Conservation (phyloP, 2,797 vertebrate genomes). For the Chrosomus eos region DNA sequence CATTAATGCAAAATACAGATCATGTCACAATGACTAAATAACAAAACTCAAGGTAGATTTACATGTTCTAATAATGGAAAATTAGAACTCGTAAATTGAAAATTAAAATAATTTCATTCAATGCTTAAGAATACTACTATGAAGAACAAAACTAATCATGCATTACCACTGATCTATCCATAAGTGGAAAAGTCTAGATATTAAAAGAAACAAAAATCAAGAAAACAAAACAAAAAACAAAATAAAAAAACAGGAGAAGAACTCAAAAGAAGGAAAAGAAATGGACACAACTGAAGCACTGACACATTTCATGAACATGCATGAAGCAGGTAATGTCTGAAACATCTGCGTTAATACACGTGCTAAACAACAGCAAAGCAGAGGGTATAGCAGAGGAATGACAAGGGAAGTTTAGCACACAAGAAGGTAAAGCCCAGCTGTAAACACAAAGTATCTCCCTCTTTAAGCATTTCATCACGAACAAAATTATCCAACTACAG, state of each 20-base stretch:
- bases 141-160: constrained; percentile 73
- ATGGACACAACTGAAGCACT: constrained; percentile 55
- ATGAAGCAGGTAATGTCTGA: constrained; percentile 69
- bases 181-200: constrained; percentile 33
- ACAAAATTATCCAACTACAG: constrained; percentile 71
- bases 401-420: constrained; percentile 76
- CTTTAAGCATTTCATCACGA: constrained; percentile 56
- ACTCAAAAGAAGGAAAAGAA: constrained; percentile 61
- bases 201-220: constrained; percentile 53
- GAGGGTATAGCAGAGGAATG: constrained; percentile 73
- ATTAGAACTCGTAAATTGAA: constrained; percentile 78
- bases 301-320: constrained; percentile 75
- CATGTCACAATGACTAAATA: constrained; percentile 79
- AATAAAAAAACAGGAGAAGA: constrained; percentile 54
- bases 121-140: constrained; percentile 70
- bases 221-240: constrained; percentile 62
- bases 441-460: constrained; percentile 79
- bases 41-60: constrained; percentile 78
- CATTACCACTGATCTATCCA: constrained; percentile 67
- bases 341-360: constrained; percentile 46
- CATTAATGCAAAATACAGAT: constrained; percentile 76
- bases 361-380: constrained; percentile 74
- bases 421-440: constrained; percentile 79
- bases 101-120: constrained; percentile 74
- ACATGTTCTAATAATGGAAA: constrained; percentile 79